Evolutionary conservation across 2,113 vertebrate genomes (phyloP).

Genomic region (Pithys albifrons): DNA sequence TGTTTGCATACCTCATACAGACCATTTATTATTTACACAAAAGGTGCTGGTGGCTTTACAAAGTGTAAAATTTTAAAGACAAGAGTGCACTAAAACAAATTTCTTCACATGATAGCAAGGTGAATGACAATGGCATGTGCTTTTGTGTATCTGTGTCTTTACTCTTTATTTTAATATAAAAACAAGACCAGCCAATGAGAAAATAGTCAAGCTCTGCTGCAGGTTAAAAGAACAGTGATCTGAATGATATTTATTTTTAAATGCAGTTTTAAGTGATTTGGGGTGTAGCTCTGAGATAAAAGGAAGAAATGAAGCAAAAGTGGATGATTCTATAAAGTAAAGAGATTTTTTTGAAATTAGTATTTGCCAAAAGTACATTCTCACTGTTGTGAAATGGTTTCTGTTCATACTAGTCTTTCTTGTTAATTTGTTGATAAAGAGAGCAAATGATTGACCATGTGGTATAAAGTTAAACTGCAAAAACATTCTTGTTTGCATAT

Average conservation of each 20-base stretch:
- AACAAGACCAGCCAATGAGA: neutral
- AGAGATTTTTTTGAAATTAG: neutral
- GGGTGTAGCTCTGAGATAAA: neutral
- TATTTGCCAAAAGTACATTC: neutral
- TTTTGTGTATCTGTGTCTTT: neutral
- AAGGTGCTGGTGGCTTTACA: neutral
- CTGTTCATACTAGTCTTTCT: neutral
- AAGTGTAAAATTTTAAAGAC: neutral
- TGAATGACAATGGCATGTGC: neutral
- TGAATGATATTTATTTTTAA: neutral
- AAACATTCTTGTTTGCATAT: conserved; percentile 4
- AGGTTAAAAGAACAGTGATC: neutral
- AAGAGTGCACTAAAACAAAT: neutral
- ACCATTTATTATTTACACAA: rapidly evolving
- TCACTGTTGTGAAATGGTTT: neutral
- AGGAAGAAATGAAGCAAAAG: neutral
- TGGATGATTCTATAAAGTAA: neutral
- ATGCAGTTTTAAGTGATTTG: neutral
- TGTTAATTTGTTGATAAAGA: neutral
- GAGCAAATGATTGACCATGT: neutral
- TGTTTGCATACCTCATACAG: neutral
- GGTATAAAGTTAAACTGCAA: neutral
- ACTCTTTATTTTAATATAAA: neutral
- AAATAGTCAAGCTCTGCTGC: neutral
- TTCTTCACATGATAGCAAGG: neutral